Evolutionary conservation across 2,888 invertebrate genomes (phyloP).

Genomic region (Nowickia ferox): DNA sequence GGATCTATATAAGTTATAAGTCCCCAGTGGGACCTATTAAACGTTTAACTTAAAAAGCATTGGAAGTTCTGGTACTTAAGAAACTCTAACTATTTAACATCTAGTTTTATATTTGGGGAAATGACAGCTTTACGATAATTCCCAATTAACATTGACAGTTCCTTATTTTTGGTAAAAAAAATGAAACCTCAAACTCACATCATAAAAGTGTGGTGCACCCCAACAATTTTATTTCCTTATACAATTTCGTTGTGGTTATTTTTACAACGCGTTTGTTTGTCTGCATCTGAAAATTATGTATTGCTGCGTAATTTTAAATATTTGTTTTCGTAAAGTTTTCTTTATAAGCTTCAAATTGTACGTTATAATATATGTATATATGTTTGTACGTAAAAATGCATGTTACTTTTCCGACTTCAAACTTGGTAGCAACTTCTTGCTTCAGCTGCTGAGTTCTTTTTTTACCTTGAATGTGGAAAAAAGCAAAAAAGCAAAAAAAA

Average conservation of each 20-base stretch:
- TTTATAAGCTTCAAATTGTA: constrained; percentile 38
- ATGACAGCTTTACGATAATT: too few species aligned
- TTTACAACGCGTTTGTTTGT: background rate
- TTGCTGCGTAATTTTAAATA: background rate
- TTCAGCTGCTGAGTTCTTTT: background rate
- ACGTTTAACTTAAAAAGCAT: too few species aligned
- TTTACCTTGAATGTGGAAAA: background rate
- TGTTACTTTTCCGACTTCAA: background rate
- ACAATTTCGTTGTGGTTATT: background rate
- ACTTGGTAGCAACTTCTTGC: constrained; percentile 10
- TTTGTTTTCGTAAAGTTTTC: constrained; percentile 45
- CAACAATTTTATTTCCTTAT: too few species aligned
- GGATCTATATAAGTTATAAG: too few species aligned
- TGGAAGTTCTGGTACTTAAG: background rate
- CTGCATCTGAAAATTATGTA: background rate
- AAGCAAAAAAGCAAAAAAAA: constrained; percentile 7
- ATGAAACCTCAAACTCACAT: too few species aligned
- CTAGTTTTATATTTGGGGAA: too few species aligned
- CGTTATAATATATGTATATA: background rate
- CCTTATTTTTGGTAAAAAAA: too few species aligned
- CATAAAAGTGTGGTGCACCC: too few species aligned
- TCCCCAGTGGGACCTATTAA: too few species aligned
- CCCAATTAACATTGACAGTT: too few species aligned
- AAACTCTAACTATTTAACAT: background rate
- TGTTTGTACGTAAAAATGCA: background rate